phyloP scores from a whole-genome alignment of 2,113 vertebrate species.

The Cyrtonyx montezumae region DNA sequence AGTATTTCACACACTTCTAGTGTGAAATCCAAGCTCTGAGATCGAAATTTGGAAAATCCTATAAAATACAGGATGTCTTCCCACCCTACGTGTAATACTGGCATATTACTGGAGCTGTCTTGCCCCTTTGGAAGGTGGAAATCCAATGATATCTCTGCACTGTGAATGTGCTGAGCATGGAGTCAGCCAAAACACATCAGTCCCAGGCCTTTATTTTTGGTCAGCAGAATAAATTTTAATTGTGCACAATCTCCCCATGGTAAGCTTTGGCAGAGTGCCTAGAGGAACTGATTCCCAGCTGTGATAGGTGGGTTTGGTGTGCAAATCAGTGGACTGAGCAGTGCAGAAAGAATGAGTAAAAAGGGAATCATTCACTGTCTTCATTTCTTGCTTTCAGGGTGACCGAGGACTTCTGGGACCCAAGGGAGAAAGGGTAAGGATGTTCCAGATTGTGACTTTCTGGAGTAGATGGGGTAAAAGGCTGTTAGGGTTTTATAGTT shows the following conservation, averaged over 20 bases:
- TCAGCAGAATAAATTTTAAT: background rate
- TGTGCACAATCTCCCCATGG: background rate
- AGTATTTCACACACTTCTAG: rapidly evolving
- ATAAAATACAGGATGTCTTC: background rate
- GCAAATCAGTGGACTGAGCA: background rate
- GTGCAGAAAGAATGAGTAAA: background rate
- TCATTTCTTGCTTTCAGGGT: conserved; percentile 77
- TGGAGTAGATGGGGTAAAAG: background rate
- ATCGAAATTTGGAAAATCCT: background rate
- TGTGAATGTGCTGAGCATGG: rapidly evolving
- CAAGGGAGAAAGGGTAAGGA: conserved; percentile 86
- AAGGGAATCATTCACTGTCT: background rate
- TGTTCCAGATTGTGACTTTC: background rate
- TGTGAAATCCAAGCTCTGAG: background rate
- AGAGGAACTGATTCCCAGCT: background rate
- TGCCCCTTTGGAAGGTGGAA: rapidly evolving
- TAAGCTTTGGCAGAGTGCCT: background rate
- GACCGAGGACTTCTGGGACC: conserved; percentile 80
- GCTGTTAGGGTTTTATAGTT: background rate
- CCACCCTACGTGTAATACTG: background rate
- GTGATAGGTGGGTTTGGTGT: background rate
- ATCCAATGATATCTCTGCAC: background rate
- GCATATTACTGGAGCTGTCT: background rate
- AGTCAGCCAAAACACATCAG: background rate
- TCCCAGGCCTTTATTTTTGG: background rate